A percentile compares a stretch with the other conserved stretches of the same genome.
Conservation (phyloP, 53 echinoderm and acorn worm genomes). For the Hippasteria phrygiana region DNA sequence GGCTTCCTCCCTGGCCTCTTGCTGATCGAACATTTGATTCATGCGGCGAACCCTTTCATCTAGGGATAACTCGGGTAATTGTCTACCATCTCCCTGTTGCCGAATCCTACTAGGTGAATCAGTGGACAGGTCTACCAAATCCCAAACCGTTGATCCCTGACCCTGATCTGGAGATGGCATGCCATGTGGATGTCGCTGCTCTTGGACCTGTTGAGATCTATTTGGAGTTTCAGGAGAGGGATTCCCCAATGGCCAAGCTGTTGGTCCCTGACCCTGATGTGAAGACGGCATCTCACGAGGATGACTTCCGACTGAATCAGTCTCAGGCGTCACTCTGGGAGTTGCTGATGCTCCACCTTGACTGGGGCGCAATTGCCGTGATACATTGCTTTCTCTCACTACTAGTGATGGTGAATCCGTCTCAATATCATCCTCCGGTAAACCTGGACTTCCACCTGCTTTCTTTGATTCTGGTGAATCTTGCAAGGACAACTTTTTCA, state of each 20-base stretch:
- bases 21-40: neutral
- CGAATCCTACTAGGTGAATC: neutral
- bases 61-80: neutral
- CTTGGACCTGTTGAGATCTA: neutral
- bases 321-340: neutral
- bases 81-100: neutral
- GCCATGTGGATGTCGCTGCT: neutral
- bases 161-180: neutral
- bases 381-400: neutral
- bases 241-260: neutral
- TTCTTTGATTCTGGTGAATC: neutral
- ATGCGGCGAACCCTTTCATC: neutral
- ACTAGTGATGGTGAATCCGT: slow-evolving; percentile 24
- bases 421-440: slow-evolving; percentile 9
- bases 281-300: neutral
- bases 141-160: neutral
- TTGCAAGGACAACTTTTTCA: slow-evolving; percentile 6
- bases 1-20: slow-evolving; percentile 30
- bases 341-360: neutral
- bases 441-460: neutral
- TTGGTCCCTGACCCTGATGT: neutral
- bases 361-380: neutral
- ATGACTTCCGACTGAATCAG: neutral
- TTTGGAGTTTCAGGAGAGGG: neutral
- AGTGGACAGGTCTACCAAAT: neutral